These are phyloP conservation scores for Didymodactylos carnosus DNA, from an alignment of 2,888 invertebrate species.

Conservation along the genomic window DNA sequence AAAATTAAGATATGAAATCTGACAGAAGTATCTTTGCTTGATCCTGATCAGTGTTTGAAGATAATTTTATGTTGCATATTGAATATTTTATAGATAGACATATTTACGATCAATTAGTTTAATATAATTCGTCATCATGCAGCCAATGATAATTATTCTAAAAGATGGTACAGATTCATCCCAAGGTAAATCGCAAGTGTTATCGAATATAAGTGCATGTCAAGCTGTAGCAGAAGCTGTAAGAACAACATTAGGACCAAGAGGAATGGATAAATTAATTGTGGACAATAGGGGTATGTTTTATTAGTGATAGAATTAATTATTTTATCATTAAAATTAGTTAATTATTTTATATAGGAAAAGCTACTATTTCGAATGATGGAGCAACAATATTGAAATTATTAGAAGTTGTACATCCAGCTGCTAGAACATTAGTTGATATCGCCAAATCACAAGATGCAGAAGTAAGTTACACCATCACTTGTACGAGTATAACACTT, in stretches of 20 bases:
- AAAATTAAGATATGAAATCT: too few species aligned
- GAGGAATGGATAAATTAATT: constrained; percentile 97
- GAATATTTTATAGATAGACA: too few species aligned
- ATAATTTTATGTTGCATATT: too few species aligned
- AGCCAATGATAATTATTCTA: constrained; percentile 85
- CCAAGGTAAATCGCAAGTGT: constrained; percentile 81
- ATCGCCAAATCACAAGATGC: constrained; percentile 97
- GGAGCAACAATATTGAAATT: constrained; percentile 96
- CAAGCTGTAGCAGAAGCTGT: constrained; percentile 79
- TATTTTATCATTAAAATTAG: too few species aligned
- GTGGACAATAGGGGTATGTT: constrained; percentile 65
- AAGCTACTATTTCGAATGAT: constrained; percentile 92
- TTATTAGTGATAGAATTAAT: too few species aligned
- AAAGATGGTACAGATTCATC: constrained; percentile 82
- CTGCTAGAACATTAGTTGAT: constrained; percentile 87
- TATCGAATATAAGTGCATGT: constrained; percentile 93
- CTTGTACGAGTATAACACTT: too few species aligned
- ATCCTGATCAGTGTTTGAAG: too few species aligned
- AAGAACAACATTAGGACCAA: constrained; percentile 84
- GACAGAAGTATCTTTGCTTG: too few species aligned
- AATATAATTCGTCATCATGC: too few species aligned
- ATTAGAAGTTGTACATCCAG: constrained; percentile 91
- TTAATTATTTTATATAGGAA: too few species aligned
- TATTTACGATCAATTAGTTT: too few species aligned
- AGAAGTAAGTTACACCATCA: too few species aligned